A percentile compares a stretch with the other conserved stretches of the same genome.
Conservation (phyloP, 2,113 vertebrate species). For the Scomber japonicus region DNA sequence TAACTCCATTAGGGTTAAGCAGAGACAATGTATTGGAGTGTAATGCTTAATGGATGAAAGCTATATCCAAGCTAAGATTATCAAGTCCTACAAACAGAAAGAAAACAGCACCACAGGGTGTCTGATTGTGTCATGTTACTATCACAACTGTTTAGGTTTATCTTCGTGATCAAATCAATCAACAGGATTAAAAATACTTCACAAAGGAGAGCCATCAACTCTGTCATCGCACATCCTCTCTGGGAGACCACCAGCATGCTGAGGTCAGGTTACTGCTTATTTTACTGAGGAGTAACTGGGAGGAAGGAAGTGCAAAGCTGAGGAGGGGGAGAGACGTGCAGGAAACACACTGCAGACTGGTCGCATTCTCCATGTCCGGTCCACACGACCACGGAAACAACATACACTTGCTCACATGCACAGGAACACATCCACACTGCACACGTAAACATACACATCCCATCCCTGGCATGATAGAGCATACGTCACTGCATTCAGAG, state of each 20-base stretch:
- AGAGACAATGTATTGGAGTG: not conserved
- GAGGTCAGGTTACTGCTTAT: conserved; percentile 76
- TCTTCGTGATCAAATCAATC: conserved; percentile 56
- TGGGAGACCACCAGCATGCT: conserved; percentile 66
- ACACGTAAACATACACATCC: conserved; percentile 58
- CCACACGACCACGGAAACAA: conserved; percentile 75
- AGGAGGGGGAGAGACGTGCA: conserved; percentile 63
- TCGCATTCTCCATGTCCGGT: conserved; percentile 64
- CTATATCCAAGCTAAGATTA: not conserved
- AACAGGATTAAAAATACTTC: conserved; percentile 68
- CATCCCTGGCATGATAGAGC: conserved; percentile 21
- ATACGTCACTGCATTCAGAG: conserved; percentile 21
- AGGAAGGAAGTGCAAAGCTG: conserved; percentile 80
- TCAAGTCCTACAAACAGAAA: not conserved
- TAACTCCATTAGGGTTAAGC: conserved; percentile 31
- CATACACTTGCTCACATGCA: conserved; percentile 63
- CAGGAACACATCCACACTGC: conserved; percentile 53
- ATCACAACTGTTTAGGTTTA: conserved; percentile 20
- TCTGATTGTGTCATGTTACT: not conserved
- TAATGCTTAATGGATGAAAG: conserved; percentile 5
- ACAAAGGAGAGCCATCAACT: conserved; percentile 59
- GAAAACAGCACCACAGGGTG: not conserved
- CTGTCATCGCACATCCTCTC: conserved; percentile 76
- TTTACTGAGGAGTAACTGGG: conserved; percentile 63
- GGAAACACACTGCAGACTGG: conserved; percentile 75